These are phyloP conservation scores for Hyppa rectilinea DNA, from an alignment of 2,888 invertebrate species.

Conservation along the genomic window DNA sequence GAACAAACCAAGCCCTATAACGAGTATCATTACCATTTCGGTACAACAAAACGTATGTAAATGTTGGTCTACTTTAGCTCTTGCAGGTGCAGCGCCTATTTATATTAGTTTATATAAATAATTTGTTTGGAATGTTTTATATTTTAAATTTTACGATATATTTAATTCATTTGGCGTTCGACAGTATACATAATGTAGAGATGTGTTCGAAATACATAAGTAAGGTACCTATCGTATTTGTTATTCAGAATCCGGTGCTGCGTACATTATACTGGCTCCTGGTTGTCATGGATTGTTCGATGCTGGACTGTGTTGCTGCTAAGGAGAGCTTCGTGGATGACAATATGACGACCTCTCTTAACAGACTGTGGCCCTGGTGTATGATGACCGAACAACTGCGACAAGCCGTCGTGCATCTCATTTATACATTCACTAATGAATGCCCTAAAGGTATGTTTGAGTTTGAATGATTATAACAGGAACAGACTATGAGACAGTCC, in stretches of 20 bases:
- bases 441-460: slow-evolving; percentile 90
- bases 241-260: slow-evolving; percentile 87
- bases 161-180: slow-evolving; percentile 28
- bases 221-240: slow-evolving; percentile 2
- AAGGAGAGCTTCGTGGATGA: slow-evolving; percentile 90
- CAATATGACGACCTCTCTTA: slow-evolving; percentile 90
- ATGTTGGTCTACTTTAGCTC: slow-evolving; percentile 26
- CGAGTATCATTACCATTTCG: slow-evolving; percentile 5
- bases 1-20: neutral
- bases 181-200: slow-evolving; percentile 28
- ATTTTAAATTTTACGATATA: slow-evolving; percentile 1
- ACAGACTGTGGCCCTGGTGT: slow-evolving; percentile 93
- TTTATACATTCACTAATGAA: slow-evolving; percentile 92
- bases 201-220: slow-evolving; percentile 30
- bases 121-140: slow-evolving; percentile 2
- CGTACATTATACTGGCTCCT: slow-evolving; percentile 91
- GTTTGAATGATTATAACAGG: neutral
- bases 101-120: slow-evolving; percentile 20
- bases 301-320: slow-evolving; percentile 88
- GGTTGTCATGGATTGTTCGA: slow-evolving; percentile 90
- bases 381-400: slow-evolving; percentile 90
- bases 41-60: slow-evolving; percentile 19
- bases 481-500: neutral
- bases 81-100: neutral
- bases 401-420: slow-evolving; percentile 89